Evolutionary conservation across 37 sponge, comb jelly and placozoan species (phyloP).

Genomic region (Halichondria panicea): DNA sequence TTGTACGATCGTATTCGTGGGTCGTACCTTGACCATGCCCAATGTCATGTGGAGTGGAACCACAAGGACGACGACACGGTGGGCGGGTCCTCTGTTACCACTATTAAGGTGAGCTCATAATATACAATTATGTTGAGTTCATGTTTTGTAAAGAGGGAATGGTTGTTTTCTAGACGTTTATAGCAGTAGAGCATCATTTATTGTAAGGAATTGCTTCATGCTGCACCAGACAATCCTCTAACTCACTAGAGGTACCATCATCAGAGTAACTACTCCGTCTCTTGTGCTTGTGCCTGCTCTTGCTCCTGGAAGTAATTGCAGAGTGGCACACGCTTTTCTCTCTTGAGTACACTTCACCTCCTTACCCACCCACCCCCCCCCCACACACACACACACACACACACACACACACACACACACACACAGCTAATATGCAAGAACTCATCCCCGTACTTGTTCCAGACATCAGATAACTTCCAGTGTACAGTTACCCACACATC

Average conservation of each 20-base stretch:
- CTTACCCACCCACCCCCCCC: not conserved
- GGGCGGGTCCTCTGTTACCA: constrained; percentile 57
- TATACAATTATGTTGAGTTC: not conserved
- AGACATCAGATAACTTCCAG: constrained; percentile 44
- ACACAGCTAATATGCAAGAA: constrained; percentile 52
- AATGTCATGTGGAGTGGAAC: constrained; percentile 54
- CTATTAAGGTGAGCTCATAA: constrained; percentile 41
- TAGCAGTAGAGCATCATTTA: too few relatives aligned
- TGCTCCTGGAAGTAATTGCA: too few relatives aligned
- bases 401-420: constrained; percentile 14
- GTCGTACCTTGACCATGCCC: constrained; percentile 25
- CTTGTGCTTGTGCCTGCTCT: too few relatives aligned
- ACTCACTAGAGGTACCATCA: too few relatives aligned
- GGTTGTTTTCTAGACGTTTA: too few relatives aligned
- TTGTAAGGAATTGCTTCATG: too few relatives aligned
- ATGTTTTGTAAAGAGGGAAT: too few relatives aligned
- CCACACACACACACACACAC: constrained; percentile 26
- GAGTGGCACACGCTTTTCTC: not conserved
- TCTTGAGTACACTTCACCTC: not conserved
- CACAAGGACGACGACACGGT: constrained; percentile 45
- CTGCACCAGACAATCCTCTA: too few relatives aligned
- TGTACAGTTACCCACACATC: constrained; percentile 11
- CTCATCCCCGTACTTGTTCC: constrained; percentile 41
- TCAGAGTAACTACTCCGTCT: too few relatives aligned
- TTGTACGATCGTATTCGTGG: constrained; percentile 53